Percentiles rank a stretch among this genome's conserved stretches.
These are phyloP conservation scores for Rhinatrema bivittatum DNA, from an alignment of 2,797 vertebrate genomes.

Conservation along the genomic window DNA sequence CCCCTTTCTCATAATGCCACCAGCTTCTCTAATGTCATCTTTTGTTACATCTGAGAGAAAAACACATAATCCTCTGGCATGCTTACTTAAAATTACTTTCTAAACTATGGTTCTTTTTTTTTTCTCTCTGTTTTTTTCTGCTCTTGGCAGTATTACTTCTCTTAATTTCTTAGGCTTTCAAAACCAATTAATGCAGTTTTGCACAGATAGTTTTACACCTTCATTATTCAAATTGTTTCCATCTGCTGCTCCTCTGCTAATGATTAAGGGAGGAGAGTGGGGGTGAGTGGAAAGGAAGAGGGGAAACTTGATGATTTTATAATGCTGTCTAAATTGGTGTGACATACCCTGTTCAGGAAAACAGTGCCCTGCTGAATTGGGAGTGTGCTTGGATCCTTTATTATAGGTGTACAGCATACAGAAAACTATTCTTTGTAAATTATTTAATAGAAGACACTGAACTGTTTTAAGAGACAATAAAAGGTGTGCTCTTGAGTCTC, in stretches of 20 bases:
- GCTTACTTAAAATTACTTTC: conserved; percentile 36
- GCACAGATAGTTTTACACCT: conserved; percentile 65
- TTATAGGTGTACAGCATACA: conserved; percentile 34
- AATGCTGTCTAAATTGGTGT: conserved; percentile 50
- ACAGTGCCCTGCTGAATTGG: conserved; percentile 38
- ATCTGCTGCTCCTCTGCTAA: conserved; percentile 40
- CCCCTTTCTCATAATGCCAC: conserved; percentile 51
- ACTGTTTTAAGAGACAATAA: conserved; percentile 38
- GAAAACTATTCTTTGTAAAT: conserved; percentile 48
- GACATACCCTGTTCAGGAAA: conserved; percentile 41
- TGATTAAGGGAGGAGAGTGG: conserved; percentile 46
- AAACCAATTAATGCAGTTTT: conserved; percentile 61
- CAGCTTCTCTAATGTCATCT: conserved; percentile 19
- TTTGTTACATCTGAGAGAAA: conserved; percentile 26
- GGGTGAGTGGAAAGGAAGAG: too few relatives aligned
- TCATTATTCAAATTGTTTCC: conserved; percentile 50
- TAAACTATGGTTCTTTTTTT: conserved; percentile 39
- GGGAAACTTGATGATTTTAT: conserved; percentile 43
- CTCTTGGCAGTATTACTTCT: conserved; percentile 47
- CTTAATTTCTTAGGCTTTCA: too few relatives aligned
- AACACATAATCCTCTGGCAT: conserved; percentile 37
- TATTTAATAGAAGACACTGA: conserved; percentile 31
- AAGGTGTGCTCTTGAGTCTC: conserved; percentile 21
- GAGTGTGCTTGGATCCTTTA: conserved; percentile 33
- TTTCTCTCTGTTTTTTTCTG: conserved; percentile 36